Conservation (phyloP, 2,888 invertebrate species). For the Eremobia ochroleuca region DNA sequence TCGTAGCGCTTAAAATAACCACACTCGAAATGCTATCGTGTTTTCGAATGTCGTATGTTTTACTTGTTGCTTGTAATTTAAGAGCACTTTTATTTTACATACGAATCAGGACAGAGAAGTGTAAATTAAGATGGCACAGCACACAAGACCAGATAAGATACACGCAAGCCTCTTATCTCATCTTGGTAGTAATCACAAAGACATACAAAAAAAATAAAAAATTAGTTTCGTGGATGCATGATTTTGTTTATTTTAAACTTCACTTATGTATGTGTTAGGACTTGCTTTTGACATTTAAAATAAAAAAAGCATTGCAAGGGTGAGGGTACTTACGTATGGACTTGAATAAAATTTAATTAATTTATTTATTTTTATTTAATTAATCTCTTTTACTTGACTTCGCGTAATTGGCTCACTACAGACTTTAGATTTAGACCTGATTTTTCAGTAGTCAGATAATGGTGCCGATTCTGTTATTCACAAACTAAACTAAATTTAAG, state of each 20-base stretch:
- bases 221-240: not conserved
- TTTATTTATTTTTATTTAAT: too few species aligned
- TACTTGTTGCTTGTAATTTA: constrained; percentile 35
- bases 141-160: constrained; percentile 36
- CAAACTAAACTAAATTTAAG: too few species aligned
- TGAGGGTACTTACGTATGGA: too few species aligned
- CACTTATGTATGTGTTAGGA: too few species aligned
- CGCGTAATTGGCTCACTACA: too few species aligned
- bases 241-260: not conserved
- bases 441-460: too few species aligned
- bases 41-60: constrained; percentile 19
- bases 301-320: too few species aligned
- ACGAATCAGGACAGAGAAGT: constrained; percentile 17
- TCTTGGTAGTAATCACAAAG: not conserved
- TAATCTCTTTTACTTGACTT: too few species aligned
- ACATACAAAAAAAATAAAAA: not conserved
- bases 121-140: constrained; percentile 42
- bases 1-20: constrained; percentile 18
- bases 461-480: too few species aligned
- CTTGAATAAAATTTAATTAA: too few species aligned
- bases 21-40: constrained; percentile 17
- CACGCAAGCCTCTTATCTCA: constrained; percentile 12
- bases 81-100: constrained; percentile 36
- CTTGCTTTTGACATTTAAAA: too few species aligned
- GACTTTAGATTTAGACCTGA: too few species aligned